Evolutionary conservation across 2,113 vertebrate genomes (phyloP), one percentile per base, ranked within the genome.

Genomic region (Donacobius atricapilla): DNA sequence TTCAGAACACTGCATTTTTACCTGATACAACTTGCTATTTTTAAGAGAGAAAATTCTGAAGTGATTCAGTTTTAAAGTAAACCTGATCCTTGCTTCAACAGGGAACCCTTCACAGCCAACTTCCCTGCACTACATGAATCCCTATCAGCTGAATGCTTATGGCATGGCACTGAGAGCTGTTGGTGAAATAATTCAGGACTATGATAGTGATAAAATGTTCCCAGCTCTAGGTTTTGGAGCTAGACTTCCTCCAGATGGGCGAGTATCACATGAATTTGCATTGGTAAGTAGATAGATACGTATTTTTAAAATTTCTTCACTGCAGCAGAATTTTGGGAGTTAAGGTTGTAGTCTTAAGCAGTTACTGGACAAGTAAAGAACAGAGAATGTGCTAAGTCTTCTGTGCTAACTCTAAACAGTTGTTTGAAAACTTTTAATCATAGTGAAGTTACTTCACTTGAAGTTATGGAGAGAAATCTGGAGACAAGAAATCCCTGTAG

Each of bases 201-300:
- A 99, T 33, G 99, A 99, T 97, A 99, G 99, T 63, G 99, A 99
- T 85, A 99, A 99, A 98, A 99, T 99, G 99, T 99, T 99, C 97
- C 99, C 99, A 8, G 99, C 99, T 6, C 98, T 99, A 86, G 99
- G 99, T 31, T 99, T 99, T 90, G 99, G 99, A 93, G 99, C 99
- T 96, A 99, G 99, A 95, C 98, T 99, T 91, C 99, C 99, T 40
- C 99, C 99, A 11, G 99, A 99, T 77, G 99, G 99, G 95, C 98
- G 99, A 53, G 97, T 99, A 79, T 99, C 99, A 53, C 99, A 99
- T 79, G 99, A 99, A 96, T 99, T 99, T 98, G 99, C 99, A 65
- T 97, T 99, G 98, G 99, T 99, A 97, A 98, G 98, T 87, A 77
- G 89, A 83, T 48, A n/a, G 39, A n/a, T 54, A 23, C 24, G 7